Evolutionary conservation across 2,888 invertebrate genomes (phyloP).

Genomic region (Vandiemenella viatica): DNA sequence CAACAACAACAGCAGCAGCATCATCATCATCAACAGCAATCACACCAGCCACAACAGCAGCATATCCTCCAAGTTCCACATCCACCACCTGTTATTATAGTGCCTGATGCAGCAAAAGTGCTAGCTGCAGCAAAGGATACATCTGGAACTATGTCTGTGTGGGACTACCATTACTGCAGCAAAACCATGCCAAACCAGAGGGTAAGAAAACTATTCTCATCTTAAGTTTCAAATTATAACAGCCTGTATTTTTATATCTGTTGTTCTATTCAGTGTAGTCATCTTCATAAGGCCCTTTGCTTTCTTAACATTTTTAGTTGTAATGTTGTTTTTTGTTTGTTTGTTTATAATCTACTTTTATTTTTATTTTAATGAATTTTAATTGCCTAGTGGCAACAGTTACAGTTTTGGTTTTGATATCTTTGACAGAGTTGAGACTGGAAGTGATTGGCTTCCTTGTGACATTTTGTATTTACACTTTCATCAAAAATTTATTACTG

Average conservation of each 20-base stretch:
- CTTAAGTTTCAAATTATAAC: neutral
- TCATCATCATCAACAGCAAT: conserved; percentile 1
- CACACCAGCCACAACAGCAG: conserved; percentile 2
- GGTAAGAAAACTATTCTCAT: conserved; percentile 10
- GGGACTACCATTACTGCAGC: conserved; percentile 18
- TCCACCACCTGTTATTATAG: conserved; percentile 26
- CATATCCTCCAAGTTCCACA: conserved; percentile 13
- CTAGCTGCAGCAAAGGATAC: conserved; percentile 23
- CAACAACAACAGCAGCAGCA: conserved; percentile 2
- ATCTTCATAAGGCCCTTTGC: no score
- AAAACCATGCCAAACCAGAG: conserved; percentile 12
- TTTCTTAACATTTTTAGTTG: no score
- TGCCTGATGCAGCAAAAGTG: conserved; percentile 27
- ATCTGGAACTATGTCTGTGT: conserved; percentile 14
- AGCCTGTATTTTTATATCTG: conserved; percentile 2
- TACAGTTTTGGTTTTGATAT: no score
- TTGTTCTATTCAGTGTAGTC: no score
- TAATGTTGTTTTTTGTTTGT: no score
- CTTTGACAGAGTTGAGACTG: no score
- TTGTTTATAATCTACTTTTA: no score
- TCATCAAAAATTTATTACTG: no score
- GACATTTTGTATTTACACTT: no score
- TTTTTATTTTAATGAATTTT: no score
- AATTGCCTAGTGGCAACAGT: no score
- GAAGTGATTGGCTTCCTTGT: no score